Base-by-base conservation (phyloP, 2,888 invertebrate genomes). In the Andrena bucephala region DNA sequence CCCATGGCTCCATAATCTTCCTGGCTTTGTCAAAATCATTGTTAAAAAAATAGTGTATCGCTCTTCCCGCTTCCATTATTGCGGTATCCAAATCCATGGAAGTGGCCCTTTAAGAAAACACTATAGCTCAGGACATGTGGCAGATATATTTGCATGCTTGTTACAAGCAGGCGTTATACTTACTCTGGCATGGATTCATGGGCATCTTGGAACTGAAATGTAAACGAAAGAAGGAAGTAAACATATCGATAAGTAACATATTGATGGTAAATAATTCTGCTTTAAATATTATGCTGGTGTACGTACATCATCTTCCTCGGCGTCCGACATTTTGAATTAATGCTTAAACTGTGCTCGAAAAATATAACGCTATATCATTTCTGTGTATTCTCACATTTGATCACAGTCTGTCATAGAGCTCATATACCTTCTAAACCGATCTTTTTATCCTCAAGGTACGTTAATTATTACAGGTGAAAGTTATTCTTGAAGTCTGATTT, bases 11-110 rank as follows among this genome's bases (percentile, higher is more conserved):
- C 95, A 98, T 96, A 78, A 97, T 94, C 73, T 95, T 95, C 93
- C 96, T 96, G 0, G 99, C 99, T 91, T 97, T 96, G 13, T 96
- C 95, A 88, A 99, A 97, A 92, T 97, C 96, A 94, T 99, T 99
- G 94, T 98, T 98, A 93, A 99, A 98, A 94, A 99, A 99, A 89
- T 96, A 96, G 91, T 97, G 95, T n/a, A 99, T 96, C 0, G 98
- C 98, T 70, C 95, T 94, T 91, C 96, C 96, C 16, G 97, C 96
- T 90, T 98, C 98, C 71, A 95, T 95, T 85, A 98, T 95, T 0
- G 98, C 96, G 42, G 95, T 95, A 54, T 96, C 95, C 86, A 98
- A 93, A 83, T 96, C 96, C 95, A 96, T 96, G 27, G 94, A 94
- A 52, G 93, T 93, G 67, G 92, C 90, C 72, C 94, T 94, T 80